These are phyloP conservation scores for Tautogolabrus adspersus DNA, from an alignment of 2,113 vertebrate species.

Conservation along the genomic window DNA sequence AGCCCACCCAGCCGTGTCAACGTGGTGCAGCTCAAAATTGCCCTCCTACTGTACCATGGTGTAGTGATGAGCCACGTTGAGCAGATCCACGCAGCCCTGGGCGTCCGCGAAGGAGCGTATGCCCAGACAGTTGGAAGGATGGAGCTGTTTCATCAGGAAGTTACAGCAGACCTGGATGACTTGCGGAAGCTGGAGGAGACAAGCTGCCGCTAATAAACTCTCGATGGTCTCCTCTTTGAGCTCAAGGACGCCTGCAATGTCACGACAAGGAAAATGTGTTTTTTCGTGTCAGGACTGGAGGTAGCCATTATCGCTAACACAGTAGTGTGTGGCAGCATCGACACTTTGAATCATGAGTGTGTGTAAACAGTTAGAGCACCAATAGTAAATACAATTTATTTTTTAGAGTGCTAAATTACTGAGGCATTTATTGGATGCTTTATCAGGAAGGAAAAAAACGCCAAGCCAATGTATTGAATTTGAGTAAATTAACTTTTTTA, in stretches of 20 bases:
- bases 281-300: slow-evolving; percentile 10
- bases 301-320: neutral
- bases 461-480: no score
- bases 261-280: slow-evolving; percentile 34
- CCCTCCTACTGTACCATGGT: slow-evolving; percentile 92
- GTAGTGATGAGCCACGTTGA: slow-evolving; percentile 95
- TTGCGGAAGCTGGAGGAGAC: slow-evolving; percentile 95
- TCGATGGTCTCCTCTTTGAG: slow-evolving; percentile 97
- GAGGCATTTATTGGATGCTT: no score
- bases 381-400: neutral
- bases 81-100: slow-evolving; percentile 93
- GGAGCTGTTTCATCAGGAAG: slow-evolving; percentile 97
- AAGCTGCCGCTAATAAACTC: slow-evolving; percentile 93
- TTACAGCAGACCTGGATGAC: slow-evolving; percentile 97
- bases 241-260: slow-evolving; percentile 90
- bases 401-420: no score
- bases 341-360: slow-evolving; percentile 7
- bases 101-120: slow-evolving; percentile 96
- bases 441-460: no score
- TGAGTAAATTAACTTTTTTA: neutral
- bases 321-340: neutral
- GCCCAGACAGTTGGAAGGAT: slow-evolving; percentile 97
- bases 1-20: slow-evolving; percentile 25
- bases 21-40: neutral
- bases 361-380: neutral